phyloP scores from a whole-genome alignment of 2,113 vertebrate genomes.

The Halcyon malimbica region DNA sequence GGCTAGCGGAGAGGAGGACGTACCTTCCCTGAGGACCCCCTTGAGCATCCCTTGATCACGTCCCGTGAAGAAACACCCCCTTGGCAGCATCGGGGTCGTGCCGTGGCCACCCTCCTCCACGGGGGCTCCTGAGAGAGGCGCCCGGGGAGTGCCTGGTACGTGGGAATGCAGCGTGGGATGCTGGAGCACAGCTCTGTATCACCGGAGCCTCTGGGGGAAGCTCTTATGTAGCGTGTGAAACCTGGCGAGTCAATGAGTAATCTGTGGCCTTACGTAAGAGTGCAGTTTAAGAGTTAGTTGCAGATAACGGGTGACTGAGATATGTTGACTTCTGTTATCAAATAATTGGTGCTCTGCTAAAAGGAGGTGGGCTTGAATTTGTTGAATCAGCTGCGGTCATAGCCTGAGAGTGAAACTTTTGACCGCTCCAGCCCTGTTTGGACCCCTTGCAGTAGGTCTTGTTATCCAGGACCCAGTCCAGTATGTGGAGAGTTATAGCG shows the following conservation, averaged over 20 bases:
- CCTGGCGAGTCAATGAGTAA: neutral
- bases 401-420: neutral
- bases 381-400: conserved; percentile 10
- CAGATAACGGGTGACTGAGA: conserved; percentile 17
- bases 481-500: neutral
- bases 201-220: neutral
- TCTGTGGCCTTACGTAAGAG: neutral
- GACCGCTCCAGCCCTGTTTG: neutral
- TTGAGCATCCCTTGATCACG: neutral
- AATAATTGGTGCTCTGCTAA: conserved; percentile 15
- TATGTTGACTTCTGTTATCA: neutral
- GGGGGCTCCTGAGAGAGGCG: neutral
- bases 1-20: neutral
- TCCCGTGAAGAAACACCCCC: neutral
- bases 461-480: neutral
- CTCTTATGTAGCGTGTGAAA: neutral
- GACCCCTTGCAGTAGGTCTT: neutral
- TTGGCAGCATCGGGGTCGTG: rapidly evolving
- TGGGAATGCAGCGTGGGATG: neutral
- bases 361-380: neutral
- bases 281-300: neutral
- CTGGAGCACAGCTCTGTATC: neutral
- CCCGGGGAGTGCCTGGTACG: rapidly evolving
- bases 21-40: neutral
- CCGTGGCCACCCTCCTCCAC: rapidly evolving